Evolutionary conservation across 2,113 vertebrate genomes (phyloP), one percentile per base, ranked within the genome.

Genomic region (Tragulus kanchil): DNA sequence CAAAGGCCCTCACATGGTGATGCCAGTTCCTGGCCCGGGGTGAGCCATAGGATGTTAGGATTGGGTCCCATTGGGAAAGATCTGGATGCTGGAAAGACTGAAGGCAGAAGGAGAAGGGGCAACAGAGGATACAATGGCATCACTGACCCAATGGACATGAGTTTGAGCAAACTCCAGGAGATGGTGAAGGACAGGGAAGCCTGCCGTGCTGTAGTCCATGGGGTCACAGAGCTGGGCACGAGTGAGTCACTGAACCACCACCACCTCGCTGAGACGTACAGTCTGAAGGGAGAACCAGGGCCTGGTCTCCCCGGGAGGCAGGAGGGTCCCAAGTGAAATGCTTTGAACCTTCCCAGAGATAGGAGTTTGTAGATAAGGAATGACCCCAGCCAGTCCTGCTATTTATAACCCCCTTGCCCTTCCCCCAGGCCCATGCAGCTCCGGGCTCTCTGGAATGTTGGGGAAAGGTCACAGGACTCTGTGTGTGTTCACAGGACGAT

Each of bases 391-490:
- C 78, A 12, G 8, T 56, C 26, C 26, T 4, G 0, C 42, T 92
- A 58, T 92, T 94, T 85, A 67, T 93, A 71, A 8, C 28, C 58
- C 21, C 78, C 23, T 8, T 36, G 45, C 26, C 26, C 50, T 54
- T 12, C 21, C 85, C 52, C 28, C 25, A 50, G 31, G 54, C 81
- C 91, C 59, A 58, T 4, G 5, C 42, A 69, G 31, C 64, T 50
- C 42, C 71, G n/a, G 0, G 88, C 90, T 95, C 94, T 97, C 94
- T 96, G 97, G 91, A 96, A 96, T 97, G 93, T 85, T 64, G 90
- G 88, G 71, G 84, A 88, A 64, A 82, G 64, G 90, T 93, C 93
- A 95, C 23, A 48, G 85, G 77, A 45, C 36, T 62, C 2, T 48
- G 85, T 54, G 19, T 75, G 75, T 92, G 36, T 81, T 94, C 87